These are phyloP conservation scores for Rhinogobius similis DNA, from an alignment of 2,113 vertebrate species.

Conservation along the genomic window DNA sequence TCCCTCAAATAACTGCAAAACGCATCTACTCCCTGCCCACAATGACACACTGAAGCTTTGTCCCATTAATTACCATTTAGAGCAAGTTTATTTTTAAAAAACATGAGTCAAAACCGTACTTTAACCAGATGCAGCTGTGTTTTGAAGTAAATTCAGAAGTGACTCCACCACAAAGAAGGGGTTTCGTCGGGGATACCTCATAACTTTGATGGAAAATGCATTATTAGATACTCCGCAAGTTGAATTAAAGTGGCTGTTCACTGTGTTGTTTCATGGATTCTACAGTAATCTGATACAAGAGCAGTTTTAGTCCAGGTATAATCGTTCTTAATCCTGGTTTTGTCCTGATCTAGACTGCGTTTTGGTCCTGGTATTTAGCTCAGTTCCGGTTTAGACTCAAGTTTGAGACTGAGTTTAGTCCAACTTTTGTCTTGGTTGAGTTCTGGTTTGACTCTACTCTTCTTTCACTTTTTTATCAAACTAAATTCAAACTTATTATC, in stretches of 20 bases:
- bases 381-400: not conserved
- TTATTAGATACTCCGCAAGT: conserved; percentile 7
- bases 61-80: conserved; percentile 32
- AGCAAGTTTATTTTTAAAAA: conserved; percentile 5
- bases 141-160: conserved; percentile 15
- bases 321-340: no score
- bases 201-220: not conserved
- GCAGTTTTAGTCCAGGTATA: not conserved
- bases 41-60: conserved; percentile 5
- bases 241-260: not conserved
- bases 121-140: conserved; percentile 24
- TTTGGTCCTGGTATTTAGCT: not conserved
- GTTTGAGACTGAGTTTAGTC: not conserved
- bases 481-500: not conserved
- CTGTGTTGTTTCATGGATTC: not conserved
- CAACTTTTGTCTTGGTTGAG: not conserved
- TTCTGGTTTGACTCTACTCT: not conserved
- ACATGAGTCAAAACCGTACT: conserved; percentile 8
- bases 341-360: no score
- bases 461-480: no score
- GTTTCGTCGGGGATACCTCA: conserved; percentile 12
- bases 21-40: not conserved
- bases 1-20: no score
- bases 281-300: not conserved
- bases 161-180: conserved; percentile 3